Evolutionary conservation across 2,797 vertebrate genomes (phyloP).

Genomic region (Falco peregrinus): DNA sequence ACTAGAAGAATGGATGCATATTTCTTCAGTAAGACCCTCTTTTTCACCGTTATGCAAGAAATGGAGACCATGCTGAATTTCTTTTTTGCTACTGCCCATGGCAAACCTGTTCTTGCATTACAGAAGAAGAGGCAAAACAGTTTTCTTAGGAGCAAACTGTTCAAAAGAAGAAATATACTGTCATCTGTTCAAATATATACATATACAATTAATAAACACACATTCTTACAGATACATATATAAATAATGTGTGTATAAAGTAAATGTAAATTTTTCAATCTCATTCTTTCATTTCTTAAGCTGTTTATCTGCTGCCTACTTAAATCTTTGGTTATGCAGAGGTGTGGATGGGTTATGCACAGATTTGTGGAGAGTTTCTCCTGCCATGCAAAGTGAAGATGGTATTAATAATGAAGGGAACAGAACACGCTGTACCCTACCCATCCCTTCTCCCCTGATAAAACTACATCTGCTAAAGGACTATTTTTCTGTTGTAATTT

Average conservation of each 20-base stretch:
- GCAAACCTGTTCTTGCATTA: not conserved
- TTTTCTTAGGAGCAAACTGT: not conserved
- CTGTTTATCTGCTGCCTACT: not conserved
- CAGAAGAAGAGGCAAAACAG: not conserved
- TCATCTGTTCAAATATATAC: not conserved
- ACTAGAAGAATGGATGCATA: not conserved
- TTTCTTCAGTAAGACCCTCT: not conserved
- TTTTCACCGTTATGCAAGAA: not conserved
- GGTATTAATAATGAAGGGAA: not conserved
- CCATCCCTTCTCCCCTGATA: rapidly evolving
- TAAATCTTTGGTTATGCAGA: not conserved
- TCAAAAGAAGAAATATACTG: not conserved
- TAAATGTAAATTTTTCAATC: not conserved
- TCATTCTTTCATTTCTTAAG: not conserved
- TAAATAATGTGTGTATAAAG: not conserved
- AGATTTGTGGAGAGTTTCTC: not conserved
- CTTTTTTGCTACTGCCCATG: not conserved
- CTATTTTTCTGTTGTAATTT: not conserved
- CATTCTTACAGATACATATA: not conserved
- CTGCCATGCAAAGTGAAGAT: not conserved
- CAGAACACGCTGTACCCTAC: not conserved
- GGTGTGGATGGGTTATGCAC: not conserved
- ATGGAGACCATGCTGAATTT: not conserved
- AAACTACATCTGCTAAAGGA: not conserved
- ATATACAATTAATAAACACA: not conserved